These are phyloP conservation scores for Columbina picui DNA, from an alignment of 2,113 vertebrate genomes.

Conservation along the genomic window DNA sequence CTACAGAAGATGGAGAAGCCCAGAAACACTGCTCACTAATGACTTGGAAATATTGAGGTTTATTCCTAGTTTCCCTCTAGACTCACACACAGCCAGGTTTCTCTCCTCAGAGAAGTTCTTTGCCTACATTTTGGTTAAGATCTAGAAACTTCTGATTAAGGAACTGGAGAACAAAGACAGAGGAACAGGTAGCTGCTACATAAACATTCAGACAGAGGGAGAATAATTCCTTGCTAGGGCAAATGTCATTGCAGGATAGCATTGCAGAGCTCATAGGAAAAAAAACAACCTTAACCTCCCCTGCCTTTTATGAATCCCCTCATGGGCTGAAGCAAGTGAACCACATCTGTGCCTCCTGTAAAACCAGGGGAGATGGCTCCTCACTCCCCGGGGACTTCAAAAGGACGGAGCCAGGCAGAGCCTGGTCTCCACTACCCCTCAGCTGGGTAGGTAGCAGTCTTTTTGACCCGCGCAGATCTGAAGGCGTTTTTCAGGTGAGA, in stretches of 20 bases:
- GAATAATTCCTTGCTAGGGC: conserved; percentile 5
- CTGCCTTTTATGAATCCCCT: background rate
- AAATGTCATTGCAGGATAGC: conserved; percentile 36
- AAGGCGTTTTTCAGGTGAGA: background rate
- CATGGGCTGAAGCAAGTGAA: background rate
- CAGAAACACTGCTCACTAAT: conserved; percentile 16
- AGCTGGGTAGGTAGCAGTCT: background rate
- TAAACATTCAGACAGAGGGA: background rate
- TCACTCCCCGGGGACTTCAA: background rate
- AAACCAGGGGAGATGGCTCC: background rate
- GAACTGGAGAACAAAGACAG: background rate
- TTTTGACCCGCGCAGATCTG: background rate
- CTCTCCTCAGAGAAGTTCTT: conserved; percentile 6
- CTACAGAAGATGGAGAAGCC: conserved; percentile 53
- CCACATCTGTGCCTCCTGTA: background rate
- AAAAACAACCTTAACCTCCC: background rate
- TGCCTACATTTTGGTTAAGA: conserved; percentile 38
- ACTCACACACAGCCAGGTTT: background rate
- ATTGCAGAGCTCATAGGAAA: background rate
- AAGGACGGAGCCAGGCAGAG: background rate
- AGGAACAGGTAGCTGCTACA: conserved; percentile 8
- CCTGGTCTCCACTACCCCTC: background rate
- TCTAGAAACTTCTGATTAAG: conserved; percentile 18
- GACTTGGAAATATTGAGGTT: conserved; percentile 42
- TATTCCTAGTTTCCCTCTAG: background rate